phyloP scores from a whole-genome alignment of 2,888 invertebrate species.

The Pasiphila rectangulata region DNA sequence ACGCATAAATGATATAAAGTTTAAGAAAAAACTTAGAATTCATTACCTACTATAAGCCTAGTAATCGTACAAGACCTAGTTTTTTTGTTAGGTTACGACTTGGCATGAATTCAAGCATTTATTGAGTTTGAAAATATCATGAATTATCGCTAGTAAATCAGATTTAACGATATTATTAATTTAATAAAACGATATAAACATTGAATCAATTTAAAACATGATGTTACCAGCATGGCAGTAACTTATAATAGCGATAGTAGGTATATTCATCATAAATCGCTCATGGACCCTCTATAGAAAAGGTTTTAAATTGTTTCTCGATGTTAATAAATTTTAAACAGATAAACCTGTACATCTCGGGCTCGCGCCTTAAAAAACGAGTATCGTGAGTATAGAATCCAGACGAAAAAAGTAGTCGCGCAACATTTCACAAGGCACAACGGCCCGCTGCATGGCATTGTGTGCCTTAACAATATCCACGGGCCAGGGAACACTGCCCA shows the following conservation, averaged over 20 bases:
- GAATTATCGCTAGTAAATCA: too few relatives aligned
- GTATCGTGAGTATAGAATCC: slow-evolving; percentile 77
- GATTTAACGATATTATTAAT: slow-evolving; percentile 2
- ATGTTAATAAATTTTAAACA: slow-evolving; percentile 81
- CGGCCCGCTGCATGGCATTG: slow-evolving; percentile 78
- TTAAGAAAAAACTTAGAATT: too few relatives aligned
- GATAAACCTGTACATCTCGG: slow-evolving; percentile 80
- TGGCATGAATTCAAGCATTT: too few relatives aligned
- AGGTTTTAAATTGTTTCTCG: slow-evolving; percentile 79
- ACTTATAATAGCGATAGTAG: slow-evolving; percentile 56
- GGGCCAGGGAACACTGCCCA: slow-evolving; percentile 62
- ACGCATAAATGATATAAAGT: too few relatives aligned
- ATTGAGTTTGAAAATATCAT: background rate
- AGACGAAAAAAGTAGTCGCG: slow-evolving; percentile 81
- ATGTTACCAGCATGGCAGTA: slow-evolving; percentile 48
- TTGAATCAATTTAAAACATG: slow-evolving; percentile 35
- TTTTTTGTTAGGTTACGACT: too few relatives aligned
- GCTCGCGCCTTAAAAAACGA: slow-evolving; percentile 78
- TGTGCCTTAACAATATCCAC: slow-evolving; percentile 77
- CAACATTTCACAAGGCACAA: slow-evolving; percentile 80
- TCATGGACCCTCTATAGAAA: slow-evolving; percentile 70
- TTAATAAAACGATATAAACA: slow-evolving; percentile 31
- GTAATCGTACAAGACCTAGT: too few relatives aligned
- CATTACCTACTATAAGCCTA: too few relatives aligned
- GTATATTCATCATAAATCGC: slow-evolving; percentile 71